These are phyloP conservation scores for Ginglymostoma cirratum DNA, from an alignment of 2,113 vertebrate species.

Conservation along the genomic window DNA sequence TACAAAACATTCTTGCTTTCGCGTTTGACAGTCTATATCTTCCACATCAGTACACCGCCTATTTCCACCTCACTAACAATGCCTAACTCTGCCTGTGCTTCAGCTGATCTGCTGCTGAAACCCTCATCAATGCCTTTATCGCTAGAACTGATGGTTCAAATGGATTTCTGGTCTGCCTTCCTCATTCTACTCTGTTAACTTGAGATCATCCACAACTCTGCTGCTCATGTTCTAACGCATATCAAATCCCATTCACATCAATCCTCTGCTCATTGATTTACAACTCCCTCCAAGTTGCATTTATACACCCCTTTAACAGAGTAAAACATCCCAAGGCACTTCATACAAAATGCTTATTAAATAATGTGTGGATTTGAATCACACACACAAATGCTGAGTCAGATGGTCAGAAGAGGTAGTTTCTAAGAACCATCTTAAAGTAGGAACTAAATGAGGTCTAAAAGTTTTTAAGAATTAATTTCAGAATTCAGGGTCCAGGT, in stretches of 20 bases:
- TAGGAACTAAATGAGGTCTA: background rate
- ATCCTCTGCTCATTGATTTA: no score
- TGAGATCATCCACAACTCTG: no score
- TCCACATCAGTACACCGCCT: background rate
- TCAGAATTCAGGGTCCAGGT: background rate
- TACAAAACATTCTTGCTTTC: background rate
- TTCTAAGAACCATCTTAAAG: background rate
- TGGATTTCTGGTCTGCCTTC: no score
- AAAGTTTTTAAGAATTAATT: background rate
- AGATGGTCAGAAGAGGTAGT: background rate
- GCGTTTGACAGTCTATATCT: background rate
- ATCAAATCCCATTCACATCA: no score
- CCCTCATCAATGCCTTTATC: no score
- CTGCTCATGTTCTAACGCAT: no score
- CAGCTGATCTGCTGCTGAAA: no score
- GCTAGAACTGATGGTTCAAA: no score
- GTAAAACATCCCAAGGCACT: background rate
- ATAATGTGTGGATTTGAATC: background rate
- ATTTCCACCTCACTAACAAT: no score
- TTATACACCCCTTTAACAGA: background rate
- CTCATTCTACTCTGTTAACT: no score
- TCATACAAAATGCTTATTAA: background rate
- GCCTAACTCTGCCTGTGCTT: no score
- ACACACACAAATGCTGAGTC: background rate
- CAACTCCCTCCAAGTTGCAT: background rate